Conservation (phyloP, 2,113 vertebrate species). For the Nothoprocta perdicaria region DNA sequence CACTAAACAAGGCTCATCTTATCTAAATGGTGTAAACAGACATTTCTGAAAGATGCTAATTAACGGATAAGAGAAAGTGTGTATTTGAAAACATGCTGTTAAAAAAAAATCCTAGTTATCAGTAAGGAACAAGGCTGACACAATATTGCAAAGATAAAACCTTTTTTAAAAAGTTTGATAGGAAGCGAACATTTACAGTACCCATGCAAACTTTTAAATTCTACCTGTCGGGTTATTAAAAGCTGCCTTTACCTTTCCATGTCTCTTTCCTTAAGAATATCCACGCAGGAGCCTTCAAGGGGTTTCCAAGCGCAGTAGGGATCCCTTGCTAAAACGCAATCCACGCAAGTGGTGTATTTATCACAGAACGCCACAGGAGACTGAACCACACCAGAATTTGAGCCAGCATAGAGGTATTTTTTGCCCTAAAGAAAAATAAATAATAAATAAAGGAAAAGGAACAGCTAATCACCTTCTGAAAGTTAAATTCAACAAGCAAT, state of each 20-base stretch:
- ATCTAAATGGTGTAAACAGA: not conserved
- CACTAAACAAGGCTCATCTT: not conserved
- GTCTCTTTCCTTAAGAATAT: slow-evolving; percentile 72
- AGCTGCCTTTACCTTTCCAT: slow-evolving; percentile 68
- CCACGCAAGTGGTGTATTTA: slow-evolving; percentile 85
- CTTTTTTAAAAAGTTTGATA: not conserved
- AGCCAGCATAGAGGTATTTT: slow-evolving; percentile 88
- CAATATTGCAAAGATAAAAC: not conserved
- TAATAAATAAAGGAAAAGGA: not conserved
- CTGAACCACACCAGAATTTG: slow-evolving; percentile 91
- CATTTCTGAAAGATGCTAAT: not conserved
- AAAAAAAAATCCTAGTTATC: not conserved
- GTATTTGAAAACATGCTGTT: not conserved
- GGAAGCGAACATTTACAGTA: not conserved
- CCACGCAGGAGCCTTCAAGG: slow-evolving; percentile 69
- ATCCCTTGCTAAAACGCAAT: slow-evolving; percentile 90
- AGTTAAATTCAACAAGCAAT: not conserved
- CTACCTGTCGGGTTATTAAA: rapidly evolving
- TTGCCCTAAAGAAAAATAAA: slow-evolving; percentile 74
- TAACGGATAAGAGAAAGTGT: not conserved
- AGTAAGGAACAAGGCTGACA: not conserved
- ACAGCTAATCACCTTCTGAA: not conserved
- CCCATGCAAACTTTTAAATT: rapidly evolving
- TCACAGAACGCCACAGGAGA: slow-evolving; percentile 89
- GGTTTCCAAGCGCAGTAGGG: slow-evolving; percentile 94